These are phyloP conservation scores for Pseudorectes ferrugineus DNA, from an alignment of 2,113 vertebrate species.

Conservation along the genomic window DNA sequence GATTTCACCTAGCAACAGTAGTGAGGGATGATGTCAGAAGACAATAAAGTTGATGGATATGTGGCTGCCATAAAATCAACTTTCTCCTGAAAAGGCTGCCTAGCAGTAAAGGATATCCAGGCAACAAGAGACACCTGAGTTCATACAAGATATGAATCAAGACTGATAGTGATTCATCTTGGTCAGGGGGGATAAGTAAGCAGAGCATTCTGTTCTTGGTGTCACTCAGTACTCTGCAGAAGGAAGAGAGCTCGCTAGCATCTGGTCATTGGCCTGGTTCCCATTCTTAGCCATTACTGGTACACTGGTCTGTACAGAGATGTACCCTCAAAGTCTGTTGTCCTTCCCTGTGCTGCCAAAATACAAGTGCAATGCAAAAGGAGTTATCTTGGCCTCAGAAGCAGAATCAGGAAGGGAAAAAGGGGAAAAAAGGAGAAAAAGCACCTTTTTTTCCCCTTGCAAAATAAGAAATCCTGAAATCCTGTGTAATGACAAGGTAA, in stretches of 20 bases:
- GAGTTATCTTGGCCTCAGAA: neutral
- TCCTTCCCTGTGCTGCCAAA: neutral
- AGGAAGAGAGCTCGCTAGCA: neutral
- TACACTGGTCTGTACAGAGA: neutral
- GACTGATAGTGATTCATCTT: neutral
- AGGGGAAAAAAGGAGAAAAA: neutral
- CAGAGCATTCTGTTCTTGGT: neutral
- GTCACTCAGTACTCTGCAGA: neutral
- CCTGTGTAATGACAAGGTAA: neutral
- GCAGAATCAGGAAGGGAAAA: neutral
- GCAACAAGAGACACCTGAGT: neutral
- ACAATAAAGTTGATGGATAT: slow-evolving; percentile 3
- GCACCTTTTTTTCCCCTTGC: neutral
- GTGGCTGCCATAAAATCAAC: neutral
- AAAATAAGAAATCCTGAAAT: neutral
- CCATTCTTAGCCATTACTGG: neutral
- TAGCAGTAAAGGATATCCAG: neutral
- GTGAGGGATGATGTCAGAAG: neutral
- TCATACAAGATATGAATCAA: neutral
- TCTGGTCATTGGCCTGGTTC: neutral
- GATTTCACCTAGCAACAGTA: neutral
- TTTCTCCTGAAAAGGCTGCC: neutral
- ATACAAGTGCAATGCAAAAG: neutral
- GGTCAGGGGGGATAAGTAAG: neutral
- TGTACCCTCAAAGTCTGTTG: neutral